Evolutionary conservation across 2,113 vertebrate genomes (phyloP), one percentile per base, ranked within the genome.

Genomic region (Leuciscus idus): DNA sequence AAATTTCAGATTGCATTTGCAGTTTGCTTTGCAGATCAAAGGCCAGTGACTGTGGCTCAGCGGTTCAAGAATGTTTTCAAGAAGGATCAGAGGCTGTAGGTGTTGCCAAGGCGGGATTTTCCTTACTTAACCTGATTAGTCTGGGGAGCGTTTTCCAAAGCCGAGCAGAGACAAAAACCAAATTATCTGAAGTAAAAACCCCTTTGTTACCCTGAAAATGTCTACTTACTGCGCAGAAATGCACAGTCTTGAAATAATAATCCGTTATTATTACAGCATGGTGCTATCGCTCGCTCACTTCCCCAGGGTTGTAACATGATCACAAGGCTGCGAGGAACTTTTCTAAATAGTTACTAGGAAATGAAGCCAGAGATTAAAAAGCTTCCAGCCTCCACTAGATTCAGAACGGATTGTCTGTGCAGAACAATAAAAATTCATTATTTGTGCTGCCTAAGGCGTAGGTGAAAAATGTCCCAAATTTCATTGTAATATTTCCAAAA

Each of bases 391-490:
- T 88, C 77, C 72, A 12, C 78, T 90, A 89, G 77, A 87, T 89
- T 85, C 80, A 21, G 55, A 66, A 50, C 82, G 87, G 86, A 90
- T 91, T 88, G 87, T 89, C 84, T 61, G 88, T 62, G 84, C 88
- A 73, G 84, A 84, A 86, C 87, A 91, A 90, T 90, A 90, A 88
- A 91, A 91, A 90, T 84, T 86, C 55, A 93, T 91, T 90, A 89
- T 83, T 30, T 81, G 61, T 64, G 86, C 85, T 89, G 30, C 89
- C 83, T 30, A 30, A 87, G 91, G 87, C 90, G 85, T 87, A 66
- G 7, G 61, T 83, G 85, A 72, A 87, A 82, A 91, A 90, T 86
- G 89, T 90, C 86, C 83, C 78, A 79, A 87, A 90, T 87, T 90
- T 92, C 84, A 91, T 89, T 89, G 81, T 87, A 85, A 70, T 36